phyloP scores from a whole-genome alignment of 2,113 vertebrate species.

The Aythya baeri region DNA sequence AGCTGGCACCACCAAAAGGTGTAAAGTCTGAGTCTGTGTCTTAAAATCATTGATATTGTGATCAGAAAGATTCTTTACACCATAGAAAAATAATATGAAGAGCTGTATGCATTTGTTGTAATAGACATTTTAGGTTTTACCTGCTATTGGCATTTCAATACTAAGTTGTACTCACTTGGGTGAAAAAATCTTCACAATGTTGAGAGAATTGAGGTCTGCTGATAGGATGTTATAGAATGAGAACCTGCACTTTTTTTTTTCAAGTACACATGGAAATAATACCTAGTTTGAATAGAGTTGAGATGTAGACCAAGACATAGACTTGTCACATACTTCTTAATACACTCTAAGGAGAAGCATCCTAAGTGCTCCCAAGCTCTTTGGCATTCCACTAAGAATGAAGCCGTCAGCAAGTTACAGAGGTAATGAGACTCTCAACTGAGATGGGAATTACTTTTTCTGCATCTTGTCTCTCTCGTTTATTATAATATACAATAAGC shows the following conservation, averaged over 20 bases:
- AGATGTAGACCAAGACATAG: not conserved
- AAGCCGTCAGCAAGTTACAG: not conserved
- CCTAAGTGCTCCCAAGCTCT: not conserved
- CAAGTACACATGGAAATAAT: not conserved
- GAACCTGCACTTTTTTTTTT: not conserved
- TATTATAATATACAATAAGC: not conserved
- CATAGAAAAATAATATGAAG: not conserved
- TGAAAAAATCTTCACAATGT: not conserved
- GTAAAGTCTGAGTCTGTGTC: constrained; percentile 37
- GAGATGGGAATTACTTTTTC: not conserved
- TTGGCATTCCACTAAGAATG: not conserved
- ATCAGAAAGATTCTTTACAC: not conserved
- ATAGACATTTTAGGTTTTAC: not conserved
- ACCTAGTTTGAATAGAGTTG: not conserved
- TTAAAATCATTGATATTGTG: constrained; percentile 22
- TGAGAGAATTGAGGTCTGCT: not conserved
- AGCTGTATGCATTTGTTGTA: not conserved
- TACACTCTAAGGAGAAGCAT: not conserved
- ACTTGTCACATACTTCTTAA: not conserved
- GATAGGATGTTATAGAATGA: not conserved
- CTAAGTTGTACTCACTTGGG: not conserved
- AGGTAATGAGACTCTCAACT: not conserved
- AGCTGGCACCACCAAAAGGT: constrained; percentile 4
- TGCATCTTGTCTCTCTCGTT: not conserved
- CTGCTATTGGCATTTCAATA: not conserved